Base-by-base conservation (phyloP, 1,140 invertebrate genomes). In the Semibalanus balanoides region DNA sequence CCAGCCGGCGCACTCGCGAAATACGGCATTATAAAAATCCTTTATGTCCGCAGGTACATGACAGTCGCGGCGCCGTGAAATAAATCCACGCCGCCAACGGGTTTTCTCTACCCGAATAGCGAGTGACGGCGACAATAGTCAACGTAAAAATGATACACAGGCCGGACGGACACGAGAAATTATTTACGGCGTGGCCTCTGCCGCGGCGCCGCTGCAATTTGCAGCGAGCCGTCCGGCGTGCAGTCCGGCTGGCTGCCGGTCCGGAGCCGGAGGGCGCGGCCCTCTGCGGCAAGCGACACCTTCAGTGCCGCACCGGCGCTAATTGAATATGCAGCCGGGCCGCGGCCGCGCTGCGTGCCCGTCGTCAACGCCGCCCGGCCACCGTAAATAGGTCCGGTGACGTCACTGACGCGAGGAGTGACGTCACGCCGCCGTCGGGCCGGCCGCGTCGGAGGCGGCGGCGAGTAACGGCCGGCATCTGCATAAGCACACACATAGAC, bases 21-120 rank as follows among this genome's bases (percentile, higher is more conserved):
- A 64, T 64, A 64, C 51, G 51, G 51, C 51, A 64, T 22, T 64
- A 64, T 64, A 64, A 64, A 64, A 64, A 64, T 64, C 51, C 51
- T 64, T 64, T 64, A 64, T 64, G 51, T 64, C 51, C 51, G 1
- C 51, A 25, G 22, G 11, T 64, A 64, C 51, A 64, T 64, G 51
- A 64, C 51, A 64, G 51, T 64, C 1, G 51, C 51, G 14, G 51
- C 14, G 22, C 11, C 51, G 51, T 25, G 51, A 64, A 25, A 64
- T 64, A 64, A 64, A 64, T 64, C 51, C 14, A 3, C 51, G 14
- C 51, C 22, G 51, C 11, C 14, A 1, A 19, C 51, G 7, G 51
- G 51, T 25, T 40, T 40, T 40, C 51, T 14, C 51, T 25, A 19
- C 11, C 51, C 51, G 51, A 64, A 14, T 64, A 25, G 51, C 11